Evolutionary conservation across 2,888 invertebrate species (phyloP).

Genomic region (Limnephilus lunatus): DNA sequence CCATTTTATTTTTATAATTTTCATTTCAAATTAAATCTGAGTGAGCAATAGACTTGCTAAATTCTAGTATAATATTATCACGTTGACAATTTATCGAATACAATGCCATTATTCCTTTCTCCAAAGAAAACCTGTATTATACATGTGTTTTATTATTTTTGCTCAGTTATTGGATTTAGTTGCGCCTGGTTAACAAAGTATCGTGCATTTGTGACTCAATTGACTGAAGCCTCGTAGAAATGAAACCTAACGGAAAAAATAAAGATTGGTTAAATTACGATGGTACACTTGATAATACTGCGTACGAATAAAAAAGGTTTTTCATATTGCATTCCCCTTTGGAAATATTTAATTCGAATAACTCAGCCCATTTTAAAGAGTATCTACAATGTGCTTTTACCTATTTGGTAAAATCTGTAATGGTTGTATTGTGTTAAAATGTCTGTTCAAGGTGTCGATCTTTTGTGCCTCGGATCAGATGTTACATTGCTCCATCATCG

Average conservation of each 20-base stretch:
- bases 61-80: not conserved
- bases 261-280: too few relatives aligned
- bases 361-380: not conserved
- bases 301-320: not conserved
- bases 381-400: not conserved
- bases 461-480: conserved; percentile 7
- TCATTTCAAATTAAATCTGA: not conserved
- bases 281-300: not conserved
- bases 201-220: not conserved
- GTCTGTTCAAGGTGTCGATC: conserved; percentile 16
- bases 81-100: not conserved
- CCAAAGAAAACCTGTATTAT: not conserved
- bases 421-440: not conserved
- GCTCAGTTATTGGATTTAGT: not conserved
- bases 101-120: not conserved
- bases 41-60: not conserved
- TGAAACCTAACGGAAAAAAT: too few relatives aligned
- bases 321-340: not conserved
- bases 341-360: too few relatives aligned
- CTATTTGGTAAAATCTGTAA: not conserved
- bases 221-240: too few relatives aligned
- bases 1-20: not conserved
- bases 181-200: not conserved
- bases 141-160: not conserved
- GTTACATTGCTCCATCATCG: not conserved